These are phyloP conservation scores for Chymomyza caudatula DNA, from an alignment of 2,888 invertebrate species.

Conservation along the genomic window DNA sequence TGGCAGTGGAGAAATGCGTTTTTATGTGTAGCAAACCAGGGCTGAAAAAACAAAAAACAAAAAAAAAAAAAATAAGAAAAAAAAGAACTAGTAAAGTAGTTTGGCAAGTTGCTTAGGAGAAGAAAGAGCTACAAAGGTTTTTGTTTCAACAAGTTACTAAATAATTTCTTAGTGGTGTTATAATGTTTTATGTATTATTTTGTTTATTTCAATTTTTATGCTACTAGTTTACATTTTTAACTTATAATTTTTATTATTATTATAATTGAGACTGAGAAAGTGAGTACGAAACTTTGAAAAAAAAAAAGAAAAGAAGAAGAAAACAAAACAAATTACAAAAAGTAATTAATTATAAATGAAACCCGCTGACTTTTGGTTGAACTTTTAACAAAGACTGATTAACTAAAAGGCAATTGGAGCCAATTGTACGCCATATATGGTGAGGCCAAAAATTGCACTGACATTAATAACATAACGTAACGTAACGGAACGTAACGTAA, in stretches of 20 bases:
- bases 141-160: slow-evolving; percentile 32
- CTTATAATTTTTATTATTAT: slow-evolving; percentile 40
- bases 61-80: background rate
- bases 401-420: slow-evolving; percentile 70
- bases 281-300: slow-evolving; percentile 51
- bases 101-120: slow-evolving; percentile 12
- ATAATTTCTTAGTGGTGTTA: slow-evolving; percentile 25
- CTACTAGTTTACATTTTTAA: slow-evolving; percentile 7
- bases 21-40: background rate
- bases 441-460: slow-evolving; percentile 68
- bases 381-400: slow-evolving; percentile 73
- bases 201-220: slow-evolving; percentile 6
- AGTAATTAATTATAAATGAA: slow-evolving; percentile 43
- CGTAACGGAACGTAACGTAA: slow-evolving; percentile 29
- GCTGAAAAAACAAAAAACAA: background rate
- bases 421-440: slow-evolving; percentile 67
- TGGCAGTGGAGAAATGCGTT: slow-evolving; percentile 25
- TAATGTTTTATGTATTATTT: slow-evolving; percentile 6
- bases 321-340: slow-evolving; percentile 22
- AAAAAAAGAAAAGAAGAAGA: slow-evolving; percentile 28
- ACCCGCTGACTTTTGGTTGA: slow-evolving; percentile 74
- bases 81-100: slow-evolving; percentile 8
- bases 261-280: slow-evolving; percentile 72
- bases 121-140: slow-evolving; percentile 12
- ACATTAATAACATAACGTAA: slow-evolving; percentile 65